These are phyloP conservation scores for Drosophila sp. DNA, from an alignment of 1,140 invertebrate genomes.

Conservation along the genomic window DNA sequence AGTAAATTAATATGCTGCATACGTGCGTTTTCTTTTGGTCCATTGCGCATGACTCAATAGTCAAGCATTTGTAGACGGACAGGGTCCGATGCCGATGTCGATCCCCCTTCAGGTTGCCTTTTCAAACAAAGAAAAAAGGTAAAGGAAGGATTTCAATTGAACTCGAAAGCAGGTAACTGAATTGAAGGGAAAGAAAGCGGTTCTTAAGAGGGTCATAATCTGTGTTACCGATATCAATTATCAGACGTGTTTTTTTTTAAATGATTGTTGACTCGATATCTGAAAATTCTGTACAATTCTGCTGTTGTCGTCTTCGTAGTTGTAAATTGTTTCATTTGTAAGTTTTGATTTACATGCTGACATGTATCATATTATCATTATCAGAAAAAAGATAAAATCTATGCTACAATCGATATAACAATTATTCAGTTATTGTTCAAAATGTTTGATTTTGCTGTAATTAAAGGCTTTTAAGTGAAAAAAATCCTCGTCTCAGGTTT, in stretches of 20 bases:
- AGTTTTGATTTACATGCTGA: too few species aligned
- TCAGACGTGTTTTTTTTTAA: too few species aligned
- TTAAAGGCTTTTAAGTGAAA: conserved; percentile 2
- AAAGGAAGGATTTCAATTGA: conserved; percentile 30
- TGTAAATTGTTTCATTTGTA: too few species aligned
- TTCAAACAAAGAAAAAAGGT: conserved; percentile 43
- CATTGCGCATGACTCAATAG: conserved; percentile 73
- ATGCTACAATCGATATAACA: too few species aligned
- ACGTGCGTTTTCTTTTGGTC: conserved; percentile 74
- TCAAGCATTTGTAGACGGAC: conserved; percentile 58
- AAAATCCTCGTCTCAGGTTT: not conserved
- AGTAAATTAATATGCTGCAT: conserved; percentile 74
- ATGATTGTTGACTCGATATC: too few species aligned
- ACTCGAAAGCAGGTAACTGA: conserved; percentile 21
- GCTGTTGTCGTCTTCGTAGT: too few species aligned
- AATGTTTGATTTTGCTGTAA: not conserved
- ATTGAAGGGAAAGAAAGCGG: not conserved
- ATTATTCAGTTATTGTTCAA: too few species aligned
- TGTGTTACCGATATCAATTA: conserved; percentile 10
- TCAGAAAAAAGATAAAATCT: too few species aligned
- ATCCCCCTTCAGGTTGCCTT: not conserved
- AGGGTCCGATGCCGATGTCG: conserved; percentile 43
- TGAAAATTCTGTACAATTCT: too few species aligned
- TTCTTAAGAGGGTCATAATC: not conserved
- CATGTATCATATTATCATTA: too few species aligned